phyloP scores from a whole-genome alignment of 2,797 vertebrate species.

The Fistularia commersonii region DNA sequence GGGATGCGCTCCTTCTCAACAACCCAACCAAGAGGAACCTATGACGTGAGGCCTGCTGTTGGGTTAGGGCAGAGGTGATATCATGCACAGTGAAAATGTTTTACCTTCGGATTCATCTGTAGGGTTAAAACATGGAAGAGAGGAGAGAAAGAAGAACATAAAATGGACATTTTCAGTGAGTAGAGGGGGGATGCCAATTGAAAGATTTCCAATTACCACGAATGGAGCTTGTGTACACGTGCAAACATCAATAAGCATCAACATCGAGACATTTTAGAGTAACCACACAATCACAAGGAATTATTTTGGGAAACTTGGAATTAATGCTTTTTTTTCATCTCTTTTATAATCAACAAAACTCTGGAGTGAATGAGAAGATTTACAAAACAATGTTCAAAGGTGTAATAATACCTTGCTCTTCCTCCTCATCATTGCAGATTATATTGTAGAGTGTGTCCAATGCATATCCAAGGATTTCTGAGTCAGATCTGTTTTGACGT shows the following conservation, averaged over 20 bases:
- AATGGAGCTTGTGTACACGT: slow-evolving; percentile 23
- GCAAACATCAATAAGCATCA: slow-evolving; percentile 16
- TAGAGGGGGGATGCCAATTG: slow-evolving; percentile 25
- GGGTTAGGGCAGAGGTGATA: slow-evolving; percentile 28
- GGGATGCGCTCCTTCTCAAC: background rate
- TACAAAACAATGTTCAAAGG: background rate
- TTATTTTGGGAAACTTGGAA: too few relatives aligned
- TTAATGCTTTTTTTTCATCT: background rate
- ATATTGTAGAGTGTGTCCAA: slow-evolving; percentile 97
- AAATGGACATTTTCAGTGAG: slow-evolving; percentile 36
- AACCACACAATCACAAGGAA: too few relatives aligned
- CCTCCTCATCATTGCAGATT: slow-evolving; percentile 94
- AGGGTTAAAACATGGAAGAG: slow-evolving; percentile 85
- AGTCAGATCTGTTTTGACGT: slow-evolving; percentile 84
- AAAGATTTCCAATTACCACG: slow-evolving; percentile 2
- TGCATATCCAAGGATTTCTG: slow-evolving; percentile 98
- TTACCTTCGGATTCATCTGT: slow-evolving; percentile 99
- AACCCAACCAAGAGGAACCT: slow-evolving; percentile 16
- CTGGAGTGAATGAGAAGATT: background rate
- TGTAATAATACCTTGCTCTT: slow-evolving; percentile 85
- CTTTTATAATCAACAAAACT: too few relatives aligned
- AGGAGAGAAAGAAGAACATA: slow-evolving; percentile 72
- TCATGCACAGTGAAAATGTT: slow-evolving; percentile 76
- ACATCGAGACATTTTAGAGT: too few relatives aligned
- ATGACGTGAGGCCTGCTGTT: slow-evolving; percentile 27